Base-by-base conservation (phyloP, 2,113 vertebrate species). In the Acanthisitta chloris region DNA sequence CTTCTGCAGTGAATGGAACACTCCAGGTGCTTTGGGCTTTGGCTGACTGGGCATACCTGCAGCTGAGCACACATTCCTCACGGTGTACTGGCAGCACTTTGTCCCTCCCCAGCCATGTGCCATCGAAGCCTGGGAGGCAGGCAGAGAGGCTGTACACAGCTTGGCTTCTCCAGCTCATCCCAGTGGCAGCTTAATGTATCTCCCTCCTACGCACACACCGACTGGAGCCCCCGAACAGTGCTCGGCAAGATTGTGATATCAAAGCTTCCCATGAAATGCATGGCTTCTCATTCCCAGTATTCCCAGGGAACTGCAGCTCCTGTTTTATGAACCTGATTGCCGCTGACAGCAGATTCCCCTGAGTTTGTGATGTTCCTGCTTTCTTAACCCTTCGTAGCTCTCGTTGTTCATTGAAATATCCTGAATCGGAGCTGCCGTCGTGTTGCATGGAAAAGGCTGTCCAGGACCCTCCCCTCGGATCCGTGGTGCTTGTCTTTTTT, bases 361-460 rank as follows among this genome's bases (percentile, higher is more conserved):
- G 1, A 11, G 29, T 8, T 2, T 8, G 49, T 31, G 38, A 7
- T 5, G 10, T 8, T 77, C 54, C 17, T 72, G 12, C 55, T 13
- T 17, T 6, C 40, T 10, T 10, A 5, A 46, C n/a, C 54, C 43
- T 36, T 4, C 0, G 0, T 5, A 8, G 85, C 49, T 73, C 59
- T 29, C 0, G 1, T 10, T 3, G 4, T 12, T 38, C 21, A 3
- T 1, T 17, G 66, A 20, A 43, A 38, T 1, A 5, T 1, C 17
- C 1, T 1, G 0, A 31, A 2, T 5, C 1, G 3, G 42, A 13
- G 61, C 21, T 4, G n/a, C 0, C 3, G 18, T 13, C 0, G 3
- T 0, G 0, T 10, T 28, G 73, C 40, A 4, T 3, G 90, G 71
- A 23, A 29, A 19, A 8, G 40, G 65, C 81, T 17, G 24, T 8